A percentile compares a stretch with the other conserved stretches of the same genome.
Conservation (phyloP, 2,797 vertebrate genomes). For the Gouania willdenowi region DNA sequence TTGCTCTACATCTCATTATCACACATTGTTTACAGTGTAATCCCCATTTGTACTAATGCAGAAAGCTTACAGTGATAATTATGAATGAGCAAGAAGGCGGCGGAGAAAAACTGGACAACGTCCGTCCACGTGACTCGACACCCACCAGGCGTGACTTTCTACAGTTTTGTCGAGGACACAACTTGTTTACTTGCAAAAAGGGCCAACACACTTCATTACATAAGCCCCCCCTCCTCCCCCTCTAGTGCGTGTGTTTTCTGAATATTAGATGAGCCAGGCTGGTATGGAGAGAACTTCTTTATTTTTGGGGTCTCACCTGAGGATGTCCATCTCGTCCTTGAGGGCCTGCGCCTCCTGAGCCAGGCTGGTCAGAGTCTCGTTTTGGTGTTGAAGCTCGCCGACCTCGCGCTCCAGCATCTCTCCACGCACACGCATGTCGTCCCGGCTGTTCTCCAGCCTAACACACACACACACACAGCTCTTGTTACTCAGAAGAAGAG, state of each 20-base stretch:
- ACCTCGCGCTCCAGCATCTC: conserved; percentile 79
- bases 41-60: too few relatives aligned
- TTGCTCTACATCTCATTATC: too few relatives aligned
- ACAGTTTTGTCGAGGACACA: conserved; percentile 1
- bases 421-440: conserved; percentile 75
- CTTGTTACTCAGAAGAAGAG: neutral
- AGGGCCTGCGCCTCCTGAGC: conserved; percentile 85
- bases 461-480: neutral
- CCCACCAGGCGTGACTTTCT: conserved; percentile 5
- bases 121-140: conserved; percentile 1
- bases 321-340: conserved; percentile 91
- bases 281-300: too few relatives aligned
- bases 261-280: too few relatives aligned
- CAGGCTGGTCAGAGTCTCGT: conserved; percentile 84
- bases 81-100: conserved; percentile 7
- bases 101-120: conserved; percentile 4
- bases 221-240: too few relatives aligned
- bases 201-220: neutral
- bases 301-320: conserved; percentile 72
- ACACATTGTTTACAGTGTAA: neutral
- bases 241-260: neutral
- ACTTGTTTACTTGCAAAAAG: neutral
- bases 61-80: neutral
- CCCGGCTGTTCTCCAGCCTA: conserved; percentile 83
- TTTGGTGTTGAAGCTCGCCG: conserved; percentile 77